phyloP scores from a whole-genome alignment of 2,888 invertebrate species.

The Scaptomyza tumidula region DNA sequence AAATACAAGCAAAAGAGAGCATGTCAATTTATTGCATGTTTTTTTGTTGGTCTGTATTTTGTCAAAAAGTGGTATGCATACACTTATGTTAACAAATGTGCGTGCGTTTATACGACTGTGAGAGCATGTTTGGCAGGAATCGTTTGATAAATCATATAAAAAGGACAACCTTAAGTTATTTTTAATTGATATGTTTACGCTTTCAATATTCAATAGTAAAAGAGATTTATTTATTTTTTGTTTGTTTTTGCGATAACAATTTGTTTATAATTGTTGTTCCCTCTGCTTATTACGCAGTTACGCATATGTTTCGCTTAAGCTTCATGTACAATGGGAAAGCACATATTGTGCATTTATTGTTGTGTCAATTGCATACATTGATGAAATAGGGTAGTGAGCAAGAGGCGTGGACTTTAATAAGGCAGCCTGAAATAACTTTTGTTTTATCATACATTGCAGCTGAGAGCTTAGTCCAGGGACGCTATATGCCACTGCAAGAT shows the following conservation, averaged over 20 bases:
- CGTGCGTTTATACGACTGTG: constrained; percentile 1
- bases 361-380: constrained; percentile 12
- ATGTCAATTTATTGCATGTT: constrained; percentile 64
- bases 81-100: background rate
- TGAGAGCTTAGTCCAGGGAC: constrained; percentile 88
- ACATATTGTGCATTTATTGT: background rate
- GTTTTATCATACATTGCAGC: constrained; percentile 30
- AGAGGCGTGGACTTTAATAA: background rate
- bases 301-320: constrained; percentile 13
- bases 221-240: background rate
- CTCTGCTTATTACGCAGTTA: constrained; percentile 47
- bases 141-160: background rate
- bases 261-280: constrained; percentile 23
- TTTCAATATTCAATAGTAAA: background rate
- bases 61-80: constrained; percentile 18
- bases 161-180: constrained; percentile 15
- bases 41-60: constrained; percentile 41
- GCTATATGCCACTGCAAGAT: constrained; percentile 91
- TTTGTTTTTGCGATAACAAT: constrained; percentile 9
- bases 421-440: background rate
- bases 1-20: constrained; percentile 35
- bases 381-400: constrained; percentile 11
- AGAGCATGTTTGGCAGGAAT: constrained; percentile 13
- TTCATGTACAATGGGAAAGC: background rate
- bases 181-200: background rate